phyloP scores from a whole-genome alignment of 2,113 vertebrate species.

The Ciconia stormi region DNA sequence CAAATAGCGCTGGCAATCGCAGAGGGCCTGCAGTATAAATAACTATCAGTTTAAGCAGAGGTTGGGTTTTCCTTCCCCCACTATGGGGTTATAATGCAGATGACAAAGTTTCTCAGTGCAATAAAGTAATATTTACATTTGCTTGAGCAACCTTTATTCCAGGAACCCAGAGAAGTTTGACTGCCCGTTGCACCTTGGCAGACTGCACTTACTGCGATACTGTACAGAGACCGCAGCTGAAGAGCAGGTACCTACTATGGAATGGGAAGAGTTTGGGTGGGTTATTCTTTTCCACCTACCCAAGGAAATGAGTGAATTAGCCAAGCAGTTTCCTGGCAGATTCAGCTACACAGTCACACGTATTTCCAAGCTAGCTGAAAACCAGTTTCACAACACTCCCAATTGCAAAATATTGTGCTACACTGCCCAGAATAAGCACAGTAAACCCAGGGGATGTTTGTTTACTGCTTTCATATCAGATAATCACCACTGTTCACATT shows the following conservation, averaged over 20 bases:
- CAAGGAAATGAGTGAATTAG: not conserved
- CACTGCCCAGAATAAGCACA: not conserved
- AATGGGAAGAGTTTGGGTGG: not conserved
- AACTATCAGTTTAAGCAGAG: not conserved
- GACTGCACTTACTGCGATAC: not conserved
- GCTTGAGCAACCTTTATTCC: not conserved
- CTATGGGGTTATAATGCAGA: not conserved
- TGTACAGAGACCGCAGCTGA: not conserved
- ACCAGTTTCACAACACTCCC: conserved; percentile 24
- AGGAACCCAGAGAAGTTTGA: not conserved
- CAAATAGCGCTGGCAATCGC: not conserved
- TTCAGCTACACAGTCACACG: not conserved
- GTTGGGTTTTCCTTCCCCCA: not conserved
- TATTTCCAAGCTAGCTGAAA: not conserved
- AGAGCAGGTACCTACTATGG: not conserved
- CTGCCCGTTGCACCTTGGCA: not conserved
- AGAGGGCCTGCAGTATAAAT: not conserved
- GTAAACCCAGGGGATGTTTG: not conserved
- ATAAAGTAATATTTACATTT: not conserved
- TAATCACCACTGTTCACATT: not conserved
- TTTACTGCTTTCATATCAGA: not conserved
- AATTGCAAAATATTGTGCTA: not conserved
- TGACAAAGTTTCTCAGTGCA: not conserved
- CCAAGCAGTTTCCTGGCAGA: not conserved
- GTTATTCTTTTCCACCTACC: not conserved